Conservation (phyloP, 2,113 vertebrate species). For the Xiphias gladius region DNA sequence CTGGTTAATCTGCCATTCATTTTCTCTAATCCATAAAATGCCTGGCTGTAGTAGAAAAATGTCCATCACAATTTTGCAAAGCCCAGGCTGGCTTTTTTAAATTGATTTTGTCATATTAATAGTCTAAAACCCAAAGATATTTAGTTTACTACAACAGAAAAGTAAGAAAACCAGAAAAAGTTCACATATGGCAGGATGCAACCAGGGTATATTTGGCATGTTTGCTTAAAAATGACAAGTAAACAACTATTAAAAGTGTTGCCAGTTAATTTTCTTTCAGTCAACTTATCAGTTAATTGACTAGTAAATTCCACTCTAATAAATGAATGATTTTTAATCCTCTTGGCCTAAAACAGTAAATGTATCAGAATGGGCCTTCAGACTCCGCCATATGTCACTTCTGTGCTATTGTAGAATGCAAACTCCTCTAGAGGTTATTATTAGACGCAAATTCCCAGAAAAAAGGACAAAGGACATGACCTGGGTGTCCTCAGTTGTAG, state of each 20-base stretch:
- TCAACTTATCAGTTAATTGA: neutral
- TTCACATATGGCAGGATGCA: neutral
- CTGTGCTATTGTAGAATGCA: neutral
- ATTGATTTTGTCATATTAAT: neutral
- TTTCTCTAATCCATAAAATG: too few species aligned
- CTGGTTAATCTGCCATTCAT: too few species aligned
- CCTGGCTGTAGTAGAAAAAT: too few species aligned
- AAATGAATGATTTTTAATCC: neutral
- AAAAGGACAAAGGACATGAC: neutral
- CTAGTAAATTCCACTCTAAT: neutral
- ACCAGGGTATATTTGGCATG: too few species aligned
- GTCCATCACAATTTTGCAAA: too few species aligned
- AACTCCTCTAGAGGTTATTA: conserved; percentile 10
- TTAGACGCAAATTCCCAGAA: neutral
- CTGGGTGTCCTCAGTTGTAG: neutral
- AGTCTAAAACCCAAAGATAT: neutral
- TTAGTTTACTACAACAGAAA: neutral
- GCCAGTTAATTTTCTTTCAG: neutral
- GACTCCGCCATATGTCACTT: conserved; percentile 7
- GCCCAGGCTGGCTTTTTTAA: too few species aligned
- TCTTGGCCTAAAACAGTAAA: neutral
- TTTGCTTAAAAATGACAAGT: neutral
- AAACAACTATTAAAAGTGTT: neutral
- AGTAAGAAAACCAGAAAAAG: neutral
- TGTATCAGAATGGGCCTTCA: neutral